Evolutionary conservation across 1,140 invertebrate species (phyloP), one percentile per base, ranked within the genome.

Genomic region (Platyscapa corneri): DNA sequence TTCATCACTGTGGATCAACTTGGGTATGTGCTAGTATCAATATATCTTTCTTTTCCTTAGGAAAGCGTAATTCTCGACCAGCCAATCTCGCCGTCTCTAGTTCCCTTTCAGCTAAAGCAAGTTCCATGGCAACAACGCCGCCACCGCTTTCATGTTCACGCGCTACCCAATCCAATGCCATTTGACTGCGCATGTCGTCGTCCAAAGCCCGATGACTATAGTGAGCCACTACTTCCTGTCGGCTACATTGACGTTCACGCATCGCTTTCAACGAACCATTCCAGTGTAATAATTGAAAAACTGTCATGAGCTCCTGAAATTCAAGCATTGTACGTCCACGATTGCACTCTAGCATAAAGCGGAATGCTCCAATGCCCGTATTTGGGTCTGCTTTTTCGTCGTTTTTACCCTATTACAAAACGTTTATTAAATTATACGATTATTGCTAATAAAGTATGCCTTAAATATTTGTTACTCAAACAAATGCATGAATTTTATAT

Each of bases 231-330:
- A 99, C 98, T 93, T 98, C 97, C 89, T 98, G 97, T 87, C 98
- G 94, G n/a, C 97, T 98, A 91, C 98, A 99, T 90, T 98, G 98
- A 14, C 98, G 94, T 90, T 99, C 98, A 10, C 98, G 94, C 97
- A 98, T 95, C 89, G 96, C 97, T 90, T 98, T 97, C 84, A 99
- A 92, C 83, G 97, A 98, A 1, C 98, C 98, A 92, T 99, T 99
- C 98, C 98, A 99, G 92, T 99, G 98, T 3, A 99, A 94, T 72
- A 99, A 94, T 93, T 99, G 98, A 92, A 99, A 99, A 7, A 99
- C 98, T 1, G 98, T 99, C 98, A 99, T 99, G 87, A 99, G 93
- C 92, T 99, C 98, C 93, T 99, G 98, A 93, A 99, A 99, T 91
- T 99, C 98, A 65, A 99, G 94, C 98, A 99, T 98, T 30, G 98